Percentiles rank a stretch among this genome's conserved stretches.
These are phyloP conservation scores for Volucella inanis DNA, from an alignment of 2,888 invertebrate species.

Conservation along the genomic window DNA sequence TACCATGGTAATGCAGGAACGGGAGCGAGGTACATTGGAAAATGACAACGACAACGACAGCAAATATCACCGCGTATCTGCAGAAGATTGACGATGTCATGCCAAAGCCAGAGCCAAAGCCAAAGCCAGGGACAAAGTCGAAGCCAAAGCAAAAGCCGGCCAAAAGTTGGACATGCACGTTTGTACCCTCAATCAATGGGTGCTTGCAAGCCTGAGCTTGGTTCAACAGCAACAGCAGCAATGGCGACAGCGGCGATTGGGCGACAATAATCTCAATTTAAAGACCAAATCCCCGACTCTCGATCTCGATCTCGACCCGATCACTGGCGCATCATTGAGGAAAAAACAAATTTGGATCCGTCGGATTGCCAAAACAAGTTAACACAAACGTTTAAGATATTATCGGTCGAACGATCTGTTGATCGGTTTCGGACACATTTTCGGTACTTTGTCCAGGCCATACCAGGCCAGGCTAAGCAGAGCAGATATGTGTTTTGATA, in stretches of 20 bases:
- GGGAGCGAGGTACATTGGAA: conserved; percentile 47
- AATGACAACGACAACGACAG: conserved; percentile 55
- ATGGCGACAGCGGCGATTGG: conserved; percentile 53
- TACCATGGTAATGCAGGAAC: not conserved
- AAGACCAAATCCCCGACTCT: conserved; percentile 57
- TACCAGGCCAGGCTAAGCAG: not conserved
- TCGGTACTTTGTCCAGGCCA: conserved; percentile 37
- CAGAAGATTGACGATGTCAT: conserved; percentile 74
- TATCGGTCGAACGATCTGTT: conserved; percentile 53
- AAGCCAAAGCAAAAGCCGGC: conserved; percentile 62
- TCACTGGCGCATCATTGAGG: conserved; percentile 37
- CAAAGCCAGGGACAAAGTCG: conserved; percentile 57
- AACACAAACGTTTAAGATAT: conserved; percentile 75
- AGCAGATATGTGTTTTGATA: conserved; percentile 66
- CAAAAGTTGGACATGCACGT: conserved; percentile 68
- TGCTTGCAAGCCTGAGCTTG: conserved; percentile 26
- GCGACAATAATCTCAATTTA: conserved; percentile 75
- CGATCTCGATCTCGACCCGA: conserved; percentile 57
- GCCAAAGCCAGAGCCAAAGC: conserved; percentile 63
- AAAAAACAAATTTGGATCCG: conserved; percentile 74
- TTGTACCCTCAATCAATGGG: conserved; percentile 68
- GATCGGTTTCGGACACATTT: conserved; percentile 62
- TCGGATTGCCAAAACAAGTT: conserved; percentile 75
- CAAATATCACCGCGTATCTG: conserved; percentile 63
- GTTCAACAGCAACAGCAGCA: conserved; percentile 3